Percentiles rank a stretch among this genome's conserved stretches.
These are phyloP conservation scores for Gallinago jamesoni DNA, from an alignment of 2,113 vertebrate species.

Conservation along the genomic window DNA sequence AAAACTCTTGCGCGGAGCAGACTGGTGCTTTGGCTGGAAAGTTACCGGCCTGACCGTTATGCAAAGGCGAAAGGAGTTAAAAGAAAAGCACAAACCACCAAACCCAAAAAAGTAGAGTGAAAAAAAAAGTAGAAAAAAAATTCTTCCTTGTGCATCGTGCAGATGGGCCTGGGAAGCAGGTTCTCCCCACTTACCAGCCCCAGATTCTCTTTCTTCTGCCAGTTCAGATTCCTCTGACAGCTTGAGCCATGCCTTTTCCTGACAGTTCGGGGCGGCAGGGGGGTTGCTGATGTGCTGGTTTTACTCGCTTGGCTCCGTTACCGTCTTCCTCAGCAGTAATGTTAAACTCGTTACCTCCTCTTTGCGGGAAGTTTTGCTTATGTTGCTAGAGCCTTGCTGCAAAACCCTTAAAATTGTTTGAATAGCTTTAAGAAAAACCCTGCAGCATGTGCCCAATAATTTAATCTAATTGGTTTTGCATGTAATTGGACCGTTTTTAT, in stretches of 20 bases:
- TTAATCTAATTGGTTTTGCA: slow-evolving; percentile 28
- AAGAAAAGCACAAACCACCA: neutral
- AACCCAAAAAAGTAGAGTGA: neutral
- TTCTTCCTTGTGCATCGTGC: neutral
- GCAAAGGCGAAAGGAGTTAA: neutral
- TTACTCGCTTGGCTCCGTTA: neutral
- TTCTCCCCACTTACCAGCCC: neutral
- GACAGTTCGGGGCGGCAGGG: accelerated
- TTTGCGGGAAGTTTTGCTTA: slow-evolving; percentile 34
- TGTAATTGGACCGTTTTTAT: neutral
- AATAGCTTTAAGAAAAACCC: neutral
- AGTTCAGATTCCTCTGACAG: neutral
- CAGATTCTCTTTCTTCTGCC: neutral
- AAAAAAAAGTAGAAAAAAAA: neutral
- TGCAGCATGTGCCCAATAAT: neutral
- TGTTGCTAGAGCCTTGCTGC: slow-evolving; percentile 1
- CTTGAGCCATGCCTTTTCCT: neutral
- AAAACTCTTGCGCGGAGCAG: neutral
- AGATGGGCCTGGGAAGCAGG: neutral
- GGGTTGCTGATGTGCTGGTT: neutral
- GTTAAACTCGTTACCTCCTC: slow-evolving; percentile 27
- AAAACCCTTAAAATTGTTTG: slow-evolving; percentile 27
- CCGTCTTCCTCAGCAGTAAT: neutral
- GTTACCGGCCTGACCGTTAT: neutral
- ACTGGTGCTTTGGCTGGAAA: neutral